Percentiles rank a stretch among this genome's conserved stretches.
Conservation (phyloP, 1,140 invertebrate genomes). For the Cotesia chilonis region DNA sequence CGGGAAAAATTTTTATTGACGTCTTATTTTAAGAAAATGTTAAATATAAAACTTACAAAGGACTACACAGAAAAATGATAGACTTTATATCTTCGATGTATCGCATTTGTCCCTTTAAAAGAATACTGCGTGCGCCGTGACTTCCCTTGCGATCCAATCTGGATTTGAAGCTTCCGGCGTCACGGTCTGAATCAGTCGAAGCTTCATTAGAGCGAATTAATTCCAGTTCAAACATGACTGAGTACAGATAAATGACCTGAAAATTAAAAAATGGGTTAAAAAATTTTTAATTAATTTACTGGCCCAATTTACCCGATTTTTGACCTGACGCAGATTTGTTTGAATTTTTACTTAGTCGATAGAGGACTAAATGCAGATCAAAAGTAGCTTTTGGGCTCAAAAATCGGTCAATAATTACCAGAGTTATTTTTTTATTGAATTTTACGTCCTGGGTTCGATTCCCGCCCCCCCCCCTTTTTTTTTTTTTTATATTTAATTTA, state of each 20-base stretch:
- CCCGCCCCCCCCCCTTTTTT: too few relatives aligned
- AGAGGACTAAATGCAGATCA: too few relatives aligned
- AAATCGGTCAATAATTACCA: too few relatives aligned
- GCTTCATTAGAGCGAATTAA: constrained; percentile 66
- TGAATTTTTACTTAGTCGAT: too few relatives aligned
- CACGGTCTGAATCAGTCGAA: constrained; percentile 14
- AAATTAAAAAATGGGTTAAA: constrained; percentile 18
- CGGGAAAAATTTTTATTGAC: too few relatives aligned
- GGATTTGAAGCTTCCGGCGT: constrained; percentile 33
- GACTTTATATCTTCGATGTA: constrained; percentile 80
- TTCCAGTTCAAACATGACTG: constrained; percentile 81
- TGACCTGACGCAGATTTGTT: too few relatives aligned
- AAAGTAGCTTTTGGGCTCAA: too few relatives aligned
- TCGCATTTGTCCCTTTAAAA: constrained; percentile 87
- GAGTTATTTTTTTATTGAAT: too few relatives aligned
- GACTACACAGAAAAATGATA: constrained; percentile 85
- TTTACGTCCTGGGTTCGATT: too few relatives aligned
- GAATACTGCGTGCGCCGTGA: constrained; percentile 74
- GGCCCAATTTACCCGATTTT: background rate
- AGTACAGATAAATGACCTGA: constrained; percentile 76
- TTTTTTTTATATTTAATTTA: too few relatives aligned
- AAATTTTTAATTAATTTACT: background rate
- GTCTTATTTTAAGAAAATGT: too few relatives aligned
- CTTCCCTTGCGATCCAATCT: constrained; percentile 71
- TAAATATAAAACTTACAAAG: constrained; percentile 72